phyloP scores from a whole-genome alignment of 2,113 vertebrate species.

The Notarius quadriscutis region DNA sequence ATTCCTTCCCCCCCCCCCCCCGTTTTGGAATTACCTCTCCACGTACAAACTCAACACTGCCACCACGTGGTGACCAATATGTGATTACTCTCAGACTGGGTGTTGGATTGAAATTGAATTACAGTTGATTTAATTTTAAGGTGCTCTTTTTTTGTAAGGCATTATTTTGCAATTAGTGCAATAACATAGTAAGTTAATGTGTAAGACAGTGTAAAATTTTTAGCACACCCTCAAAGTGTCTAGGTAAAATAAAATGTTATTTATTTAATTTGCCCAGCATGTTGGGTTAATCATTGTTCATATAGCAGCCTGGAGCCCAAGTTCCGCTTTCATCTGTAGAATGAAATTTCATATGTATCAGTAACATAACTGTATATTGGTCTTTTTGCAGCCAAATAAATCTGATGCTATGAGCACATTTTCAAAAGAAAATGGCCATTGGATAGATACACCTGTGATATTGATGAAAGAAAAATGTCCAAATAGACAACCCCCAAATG shows the following conservation, averaged over 20 bases:
- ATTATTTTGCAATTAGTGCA: background rate
- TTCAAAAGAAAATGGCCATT: background rate
- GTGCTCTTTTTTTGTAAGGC: too few species aligned
- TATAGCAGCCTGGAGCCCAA: background rate
- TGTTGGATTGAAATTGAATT: background rate
- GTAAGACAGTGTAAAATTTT: background rate
- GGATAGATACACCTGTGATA: too few species aligned
- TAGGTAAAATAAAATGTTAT: background rate
- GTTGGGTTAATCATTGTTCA: background rate
- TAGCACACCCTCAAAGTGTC: background rate
- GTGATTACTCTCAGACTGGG: background rate
- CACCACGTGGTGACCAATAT: conserved; percentile 23
- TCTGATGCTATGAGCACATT: background rate
- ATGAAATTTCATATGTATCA: background rate
- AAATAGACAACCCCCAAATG: too few species aligned
- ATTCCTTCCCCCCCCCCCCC: too few species aligned
- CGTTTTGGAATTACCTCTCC: background rate
- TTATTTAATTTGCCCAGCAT: background rate
- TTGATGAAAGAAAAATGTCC: too few species aligned
- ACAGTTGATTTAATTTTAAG: too few species aligned
- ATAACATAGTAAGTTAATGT: background rate
- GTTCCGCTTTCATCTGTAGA: background rate
- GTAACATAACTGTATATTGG: background rate
- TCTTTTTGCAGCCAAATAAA: background rate
- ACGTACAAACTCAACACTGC: conserved; percentile 8